Conservation (phyloP, 2,797 vertebrate species). For the Crenuchus spilurus region DNA sequence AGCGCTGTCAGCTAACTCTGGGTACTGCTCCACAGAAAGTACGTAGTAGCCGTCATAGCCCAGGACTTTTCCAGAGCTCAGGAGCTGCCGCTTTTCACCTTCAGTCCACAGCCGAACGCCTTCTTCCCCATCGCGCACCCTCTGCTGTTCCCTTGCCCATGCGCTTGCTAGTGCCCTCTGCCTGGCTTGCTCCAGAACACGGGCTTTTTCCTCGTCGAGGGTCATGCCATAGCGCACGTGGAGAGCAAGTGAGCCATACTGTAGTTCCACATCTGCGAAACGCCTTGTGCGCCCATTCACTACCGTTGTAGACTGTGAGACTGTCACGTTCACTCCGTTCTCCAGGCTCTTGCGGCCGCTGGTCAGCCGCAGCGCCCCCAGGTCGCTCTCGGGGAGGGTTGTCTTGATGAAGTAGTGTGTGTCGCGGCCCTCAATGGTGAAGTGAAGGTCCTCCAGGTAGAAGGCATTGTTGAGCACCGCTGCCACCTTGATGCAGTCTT, state of each 20-base stretch:
- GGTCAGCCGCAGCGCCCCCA: conserved; percentile 90
- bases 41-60: conserved; percentile 98
- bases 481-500: conserved; percentile 99
- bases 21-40: conserved; percentile 98
- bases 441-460: conserved; percentile 96
- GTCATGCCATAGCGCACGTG: conserved; percentile 96
- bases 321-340: conserved; percentile 95
- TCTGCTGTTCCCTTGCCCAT: conserved; percentile 96
- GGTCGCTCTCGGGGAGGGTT: conserved; percentile 92
- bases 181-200: conserved; percentile 92
- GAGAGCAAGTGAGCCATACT: conserved; percentile 89
- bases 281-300: conserved; percentile 94
- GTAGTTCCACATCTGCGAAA: conserved; percentile 96
- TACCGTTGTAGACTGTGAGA: conserved; percentile 95
- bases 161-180: conserved; percentile 91
- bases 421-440: conserved; percentile 93
- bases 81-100: conserved; percentile 96
- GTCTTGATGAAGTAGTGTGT: conserved; percentile 99
- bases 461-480: conserved; percentile 95
- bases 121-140: conserved; percentile 95
- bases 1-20: conserved; percentile 96
- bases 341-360: conserved; percentile 93
- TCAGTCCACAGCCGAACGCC: conserved; percentile 95
- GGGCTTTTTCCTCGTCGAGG: conserved; percentile 94
- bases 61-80: conserved; percentile 95